Conservation (phyloP, 2,888 invertebrate species). For the Carpatolechia fugitivella region DNA sequence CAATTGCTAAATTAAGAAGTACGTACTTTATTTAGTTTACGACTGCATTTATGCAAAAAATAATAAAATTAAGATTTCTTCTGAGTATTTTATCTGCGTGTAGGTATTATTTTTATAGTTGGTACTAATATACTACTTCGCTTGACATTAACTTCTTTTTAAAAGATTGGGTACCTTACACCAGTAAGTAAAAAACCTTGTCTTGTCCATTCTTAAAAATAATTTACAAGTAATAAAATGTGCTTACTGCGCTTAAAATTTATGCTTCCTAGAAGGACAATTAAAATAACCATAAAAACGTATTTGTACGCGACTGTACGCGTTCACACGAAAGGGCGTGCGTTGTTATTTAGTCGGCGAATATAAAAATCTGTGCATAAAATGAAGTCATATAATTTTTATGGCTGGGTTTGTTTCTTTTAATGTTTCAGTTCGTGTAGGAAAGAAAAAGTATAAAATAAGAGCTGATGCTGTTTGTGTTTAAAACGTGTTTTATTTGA, state of each 20-base stretch:
- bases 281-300: constrained; percentile 4
- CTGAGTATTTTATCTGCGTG: no score
- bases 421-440: neutral
- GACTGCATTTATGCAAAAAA: no score
- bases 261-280: constrained; percentile 4
- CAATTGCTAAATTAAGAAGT: no score
- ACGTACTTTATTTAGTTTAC: no score
- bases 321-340: constrained; percentile 37
- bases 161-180: no score
- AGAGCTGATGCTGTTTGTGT: neutral
- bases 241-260: constrained; percentile 10
- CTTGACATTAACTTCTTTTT: neutral
- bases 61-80: no score
- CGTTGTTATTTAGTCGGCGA: constrained; percentile 21
- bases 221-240: neutral
- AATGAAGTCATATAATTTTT: constrained; percentile 14
- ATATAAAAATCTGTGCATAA: constrained; percentile 21
- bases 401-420: constrained; percentile 3
- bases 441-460: neutral
- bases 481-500: no score
- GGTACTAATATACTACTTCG: no score
- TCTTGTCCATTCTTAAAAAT: neutral
- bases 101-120: no score
- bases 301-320: constrained; percentile 33
- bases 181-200: neutral